These are phyloP conservation scores for Bettongia penicillata DNA, from an alignment of 2,113 vertebrate genomes.

Conservation along the genomic window DNA sequence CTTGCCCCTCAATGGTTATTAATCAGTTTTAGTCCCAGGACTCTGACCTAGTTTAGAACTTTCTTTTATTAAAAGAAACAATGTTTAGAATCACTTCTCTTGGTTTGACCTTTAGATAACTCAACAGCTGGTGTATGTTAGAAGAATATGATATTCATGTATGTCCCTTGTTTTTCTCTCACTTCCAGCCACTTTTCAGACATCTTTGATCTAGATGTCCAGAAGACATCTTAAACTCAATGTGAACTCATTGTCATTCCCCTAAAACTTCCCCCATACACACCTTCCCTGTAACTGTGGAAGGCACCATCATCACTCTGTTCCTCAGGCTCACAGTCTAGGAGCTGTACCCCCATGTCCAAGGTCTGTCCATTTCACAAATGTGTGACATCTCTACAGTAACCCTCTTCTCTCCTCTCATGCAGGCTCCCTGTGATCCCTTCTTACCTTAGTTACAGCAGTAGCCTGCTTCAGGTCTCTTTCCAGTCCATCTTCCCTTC, in stretches of 20 bases:
- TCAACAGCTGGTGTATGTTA: slow-evolving; percentile 19
- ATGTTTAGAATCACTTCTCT: slow-evolving; percentile 18
- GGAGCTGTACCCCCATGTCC: background rate
- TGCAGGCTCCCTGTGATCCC: background rate
- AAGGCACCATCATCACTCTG: background rate
- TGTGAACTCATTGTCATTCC: background rate
- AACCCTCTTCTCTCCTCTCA: background rate
- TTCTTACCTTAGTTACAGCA: background rate
- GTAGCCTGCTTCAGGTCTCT: background rate
- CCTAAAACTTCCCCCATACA: background rate
- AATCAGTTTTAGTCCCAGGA: slow-evolving; percentile 37
- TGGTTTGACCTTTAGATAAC: background rate
- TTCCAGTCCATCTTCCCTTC: background rate
- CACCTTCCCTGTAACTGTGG: background rate
- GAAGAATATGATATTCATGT: slow-evolving; percentile 33
- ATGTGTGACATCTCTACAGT: background rate
- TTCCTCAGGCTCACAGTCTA: background rate
- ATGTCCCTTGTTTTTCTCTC: background rate
- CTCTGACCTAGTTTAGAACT: slow-evolving; percentile 38
- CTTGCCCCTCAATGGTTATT: slow-evolving; percentile 42
- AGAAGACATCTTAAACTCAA: background rate
- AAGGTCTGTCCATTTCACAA: background rate
- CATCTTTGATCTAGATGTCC: background rate
- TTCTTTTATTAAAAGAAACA: background rate
- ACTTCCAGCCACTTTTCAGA: background rate